These are phyloP conservation scores for Takifugu rubripes DNA, from an alignment of 2,797 vertebrate species.

Conservation along the genomic window DNA sequence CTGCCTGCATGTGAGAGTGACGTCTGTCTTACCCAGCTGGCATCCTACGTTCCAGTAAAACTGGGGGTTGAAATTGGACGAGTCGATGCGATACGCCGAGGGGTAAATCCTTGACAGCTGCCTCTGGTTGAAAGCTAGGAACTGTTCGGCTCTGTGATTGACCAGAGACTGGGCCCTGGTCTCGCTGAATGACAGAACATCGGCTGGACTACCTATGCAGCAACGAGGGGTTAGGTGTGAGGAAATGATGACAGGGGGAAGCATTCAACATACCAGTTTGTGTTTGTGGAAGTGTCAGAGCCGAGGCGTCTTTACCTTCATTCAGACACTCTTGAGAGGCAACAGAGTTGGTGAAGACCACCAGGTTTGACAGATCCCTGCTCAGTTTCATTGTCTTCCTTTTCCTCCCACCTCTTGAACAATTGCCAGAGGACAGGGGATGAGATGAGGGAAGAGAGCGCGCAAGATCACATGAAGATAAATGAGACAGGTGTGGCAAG, in stretches of 20 bases:
- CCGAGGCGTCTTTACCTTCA: conserved; percentile 77
- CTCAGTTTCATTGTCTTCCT: conserved; percentile 96
- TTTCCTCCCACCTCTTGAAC: conserved; percentile 79
- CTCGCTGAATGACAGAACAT: conserved; percentile 95
- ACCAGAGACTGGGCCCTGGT: conserved; percentile 90
- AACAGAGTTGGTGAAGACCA: conserved; percentile 94
- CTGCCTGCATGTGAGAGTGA: conserved; percentile 3
- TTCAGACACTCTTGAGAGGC: conserved; percentile 91
- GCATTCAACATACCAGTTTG: conserved; percentile 2
- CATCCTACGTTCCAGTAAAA: conserved; percentile 96
- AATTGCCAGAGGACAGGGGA: conserved; percentile 11
- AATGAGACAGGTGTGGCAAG: conserved; percentile 7
- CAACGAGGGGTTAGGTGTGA: conserved; percentile 9
- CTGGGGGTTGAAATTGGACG: conserved; percentile 96
- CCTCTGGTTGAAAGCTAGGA: conserved; percentile 91
- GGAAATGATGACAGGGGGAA: not conserved
- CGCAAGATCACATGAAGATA: conserved; percentile 7
- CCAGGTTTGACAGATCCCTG: conserved; percentile 92
- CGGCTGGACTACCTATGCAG: conserved; percentile 84
- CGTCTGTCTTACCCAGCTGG: conserved; percentile 84
- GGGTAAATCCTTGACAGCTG: conserved; percentile 96
- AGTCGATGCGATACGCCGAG: conserved; percentile 96
- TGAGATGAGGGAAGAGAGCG: conserved; percentile 10
- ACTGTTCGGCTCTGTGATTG: conserved; percentile 89
- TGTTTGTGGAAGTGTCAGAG: conserved; percentile 1